phyloP scores from a whole-genome alignment of 2,888 invertebrate species.

The Conus canariensis region DNA sequence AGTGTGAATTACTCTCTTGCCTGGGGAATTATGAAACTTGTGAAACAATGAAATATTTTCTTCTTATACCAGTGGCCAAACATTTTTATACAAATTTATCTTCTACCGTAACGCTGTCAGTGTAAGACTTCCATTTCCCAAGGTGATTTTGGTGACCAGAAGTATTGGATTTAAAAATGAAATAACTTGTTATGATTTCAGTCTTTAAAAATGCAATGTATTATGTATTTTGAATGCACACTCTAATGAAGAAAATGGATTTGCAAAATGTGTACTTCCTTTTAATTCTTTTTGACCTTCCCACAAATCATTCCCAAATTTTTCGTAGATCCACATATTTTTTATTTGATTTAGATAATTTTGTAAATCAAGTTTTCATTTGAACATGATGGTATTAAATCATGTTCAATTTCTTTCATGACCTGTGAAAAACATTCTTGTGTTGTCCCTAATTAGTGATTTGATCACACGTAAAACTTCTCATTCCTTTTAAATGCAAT shows the following conservation, averaged over 20 bases:
- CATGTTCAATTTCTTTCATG: no score
- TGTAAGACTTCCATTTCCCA: slow-evolving; percentile 4
- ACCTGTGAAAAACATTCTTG: no score
- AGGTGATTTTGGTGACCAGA: not conserved
- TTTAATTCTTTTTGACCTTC: no score
- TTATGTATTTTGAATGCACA: slow-evolving; percentile 1
- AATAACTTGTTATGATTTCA: not conserved
- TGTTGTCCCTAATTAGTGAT: no score
- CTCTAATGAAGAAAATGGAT: not conserved
- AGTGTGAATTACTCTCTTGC: not conserved
- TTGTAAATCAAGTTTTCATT: no score
- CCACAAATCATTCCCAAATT: no score
- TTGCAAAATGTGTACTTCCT: not conserved
- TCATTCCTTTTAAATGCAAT: no score
- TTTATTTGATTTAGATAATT: no score
- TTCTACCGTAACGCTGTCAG: not conserved
- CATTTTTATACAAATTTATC: slow-evolving; percentile 12
- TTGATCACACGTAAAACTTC: no score
- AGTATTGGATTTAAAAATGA: slow-evolving; percentile 1
- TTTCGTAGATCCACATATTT: no score
- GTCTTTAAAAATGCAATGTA: not conserved
- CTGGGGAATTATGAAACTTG: not conserved
- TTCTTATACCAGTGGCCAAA: slow-evolving; percentile 25
- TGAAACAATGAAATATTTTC: not conserved
- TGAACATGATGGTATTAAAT: no score